phyloP scores from a whole-genome alignment of 2,888 invertebrate genomes.

The Mythimna pallens region DNA sequence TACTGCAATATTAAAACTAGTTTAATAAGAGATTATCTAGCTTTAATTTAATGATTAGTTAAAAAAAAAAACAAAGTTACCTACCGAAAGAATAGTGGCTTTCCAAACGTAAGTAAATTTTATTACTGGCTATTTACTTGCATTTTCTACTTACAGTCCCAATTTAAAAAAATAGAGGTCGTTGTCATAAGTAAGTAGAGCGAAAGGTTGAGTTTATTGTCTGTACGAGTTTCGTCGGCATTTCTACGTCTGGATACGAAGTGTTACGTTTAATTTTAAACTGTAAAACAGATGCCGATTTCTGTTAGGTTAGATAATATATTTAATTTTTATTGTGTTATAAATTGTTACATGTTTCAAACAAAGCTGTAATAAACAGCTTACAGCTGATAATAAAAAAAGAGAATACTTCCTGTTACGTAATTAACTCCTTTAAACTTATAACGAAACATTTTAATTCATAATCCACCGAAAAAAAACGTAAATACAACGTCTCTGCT shows the following conservation, averaged over 20 bases:
- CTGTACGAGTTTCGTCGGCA: conserved; percentile 31
- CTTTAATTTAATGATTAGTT: background rate
- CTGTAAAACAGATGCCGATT: conserved; percentile 26
- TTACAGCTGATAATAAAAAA: conserved; percentile 7
- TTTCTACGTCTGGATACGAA: conserved; percentile 19
- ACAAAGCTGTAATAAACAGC: conserved; percentile 21
- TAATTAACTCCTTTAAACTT: conserved; percentile 9
- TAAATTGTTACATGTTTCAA: conserved; percentile 26
- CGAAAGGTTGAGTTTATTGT: conserved; percentile 51
- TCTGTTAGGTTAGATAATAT: conserved; percentile 22
- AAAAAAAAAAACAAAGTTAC: too few relatives aligned
- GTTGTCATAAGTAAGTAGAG: conserved; percentile 35
- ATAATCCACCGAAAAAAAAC: conserved; percentile 31
- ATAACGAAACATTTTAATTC: conserved; percentile 30
- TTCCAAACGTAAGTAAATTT: background rate
- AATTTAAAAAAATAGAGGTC: conserved; percentile 40
- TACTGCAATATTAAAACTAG: background rate
- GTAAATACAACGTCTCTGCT: conserved; percentile 13
- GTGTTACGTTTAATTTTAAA: conserved; percentile 18
- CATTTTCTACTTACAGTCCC: conserved; percentile 10
- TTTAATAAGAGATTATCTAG: background rate
- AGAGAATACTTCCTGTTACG: conserved; percentile 42
- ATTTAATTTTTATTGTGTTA: conserved; percentile 39
- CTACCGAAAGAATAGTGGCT: background rate
- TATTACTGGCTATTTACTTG: conserved; percentile 1